Base-by-base conservation (phyloP, 2,888 invertebrate genomes). In the Drosophila vallismaia region DNA sequence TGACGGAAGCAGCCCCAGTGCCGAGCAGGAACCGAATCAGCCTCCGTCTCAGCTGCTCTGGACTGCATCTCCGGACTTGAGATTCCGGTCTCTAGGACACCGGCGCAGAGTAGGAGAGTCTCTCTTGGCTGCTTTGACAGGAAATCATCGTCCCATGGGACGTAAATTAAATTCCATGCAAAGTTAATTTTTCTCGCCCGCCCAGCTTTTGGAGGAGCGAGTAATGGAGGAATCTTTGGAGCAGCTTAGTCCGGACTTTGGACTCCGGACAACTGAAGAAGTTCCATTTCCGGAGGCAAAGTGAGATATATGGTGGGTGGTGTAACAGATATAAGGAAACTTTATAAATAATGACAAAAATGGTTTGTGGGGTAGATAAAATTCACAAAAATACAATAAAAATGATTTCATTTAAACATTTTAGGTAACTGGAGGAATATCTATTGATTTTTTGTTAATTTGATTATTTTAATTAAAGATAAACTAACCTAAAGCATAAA, bases 151-250 rank as follows among this genome's bases (percentile, higher is more conserved):
- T 86, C 87, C 71, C 71, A 79, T 58, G 85, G 90, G 70, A 87
- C 85, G 88, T 86, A 88, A 89, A 89, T 89, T 89, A 88, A 88
- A 89, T 89, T 89, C 88, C 82, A 86, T 74, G 83, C 86, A 77
- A 86, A 86, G 84, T 82, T 86, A 82, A 82, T 82, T 82, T 83
- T 79, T 74, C 59, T 31, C 66, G 60, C 55, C 48, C 62, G 48
- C 49, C 53, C 44, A 33, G 14, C 4, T 8, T 6, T 19, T 19
- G 31, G 62, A 10, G 36, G 8, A 14, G 14, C 28, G 6, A 14
- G 14, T 19, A 6, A 29, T 19, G 12, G 14, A 52, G 51, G 6
- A n/a, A 29, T n/a, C 38, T 24, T 24, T 24, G 44, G 44, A 44
- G 44, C 44, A 62, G 64, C 63, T 64, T 51, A 64, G 63, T 28